phyloP scores from a whole-genome alignment of 92 coral and sea anemone genomes.

The Pocillopora grandis region DNA sequence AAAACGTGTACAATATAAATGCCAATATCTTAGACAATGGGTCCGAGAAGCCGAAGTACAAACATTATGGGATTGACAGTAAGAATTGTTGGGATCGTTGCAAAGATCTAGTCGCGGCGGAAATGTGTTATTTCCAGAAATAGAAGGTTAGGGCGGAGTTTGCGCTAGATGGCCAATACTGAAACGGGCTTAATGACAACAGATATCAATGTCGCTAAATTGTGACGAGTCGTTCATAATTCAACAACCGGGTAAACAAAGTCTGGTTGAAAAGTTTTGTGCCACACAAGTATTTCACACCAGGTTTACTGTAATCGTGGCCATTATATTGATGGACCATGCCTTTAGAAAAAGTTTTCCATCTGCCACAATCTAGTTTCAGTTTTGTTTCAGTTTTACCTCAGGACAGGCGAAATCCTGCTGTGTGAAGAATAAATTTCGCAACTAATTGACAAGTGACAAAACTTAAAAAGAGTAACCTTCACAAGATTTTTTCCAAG shows the following conservation, averaged over 20 bases:
- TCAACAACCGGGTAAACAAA: background rate
- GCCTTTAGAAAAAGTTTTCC: no score
- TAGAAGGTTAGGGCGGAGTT: constrained; percentile 33
- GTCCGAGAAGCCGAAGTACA: background rate
- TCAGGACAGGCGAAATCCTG: no score
- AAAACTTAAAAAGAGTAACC: no score
- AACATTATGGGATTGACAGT: background rate
- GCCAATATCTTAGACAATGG: constrained; percentile 2
- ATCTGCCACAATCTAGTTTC: no score
- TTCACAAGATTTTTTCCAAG: no score
- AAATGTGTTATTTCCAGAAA: background rate
- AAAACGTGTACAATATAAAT: background rate
- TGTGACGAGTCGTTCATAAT: background rate
- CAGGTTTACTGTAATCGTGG: background rate
- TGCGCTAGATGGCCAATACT: constrained; percentile 2
- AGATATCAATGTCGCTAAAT: background rate
- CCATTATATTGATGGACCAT: no score
- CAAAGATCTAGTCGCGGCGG: background rate
- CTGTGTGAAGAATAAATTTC: no score
- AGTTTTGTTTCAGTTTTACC: no score
- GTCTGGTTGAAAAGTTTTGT: background rate
- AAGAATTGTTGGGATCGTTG: background rate
- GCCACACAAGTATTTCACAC: background rate
- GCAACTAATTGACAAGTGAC: no score
- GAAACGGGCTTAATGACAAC: background rate